Percentiles rank a stretch among this genome's conserved stretches.
Evolutionary conservation across 1,140 invertebrate genomes (phyloP).

Genomic region (Ridgeia piscesae): DNA sequence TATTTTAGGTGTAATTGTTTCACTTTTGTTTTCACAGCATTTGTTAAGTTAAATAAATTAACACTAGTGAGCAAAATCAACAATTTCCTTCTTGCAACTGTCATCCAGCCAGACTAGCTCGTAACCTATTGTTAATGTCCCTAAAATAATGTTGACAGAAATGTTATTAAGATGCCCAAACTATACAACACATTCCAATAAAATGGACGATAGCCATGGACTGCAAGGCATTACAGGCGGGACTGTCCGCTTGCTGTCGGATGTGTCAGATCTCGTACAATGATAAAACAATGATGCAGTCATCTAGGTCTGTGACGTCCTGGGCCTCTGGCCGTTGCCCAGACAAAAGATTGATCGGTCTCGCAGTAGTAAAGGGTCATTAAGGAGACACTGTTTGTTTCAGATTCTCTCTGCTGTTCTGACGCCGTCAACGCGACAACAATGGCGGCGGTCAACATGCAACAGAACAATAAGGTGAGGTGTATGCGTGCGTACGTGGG

Average conservation of each 20-base stretch:
- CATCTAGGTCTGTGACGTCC: not conserved
- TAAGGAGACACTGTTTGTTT: not conserved
- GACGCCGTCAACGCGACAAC: not conserved
- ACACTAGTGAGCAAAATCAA: not conserved
- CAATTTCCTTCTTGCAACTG: not conserved
- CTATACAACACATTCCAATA: not conserved
- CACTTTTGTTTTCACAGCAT: not conserved
- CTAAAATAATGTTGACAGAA: not conserved
- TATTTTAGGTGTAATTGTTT: not conserved
- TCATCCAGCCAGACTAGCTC: not conserved
- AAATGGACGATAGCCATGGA: not conserved
- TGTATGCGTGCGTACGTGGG: not conserved
- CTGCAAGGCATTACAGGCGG: not conserved
- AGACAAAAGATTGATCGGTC: not conserved
- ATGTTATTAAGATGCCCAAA: not conserved
- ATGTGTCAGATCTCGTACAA: not conserved
- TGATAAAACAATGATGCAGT: not conserved
- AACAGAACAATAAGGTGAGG: not conserved
- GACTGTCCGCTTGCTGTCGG: not conserved
- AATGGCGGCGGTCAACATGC: not conserved
- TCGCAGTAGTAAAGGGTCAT: not conserved
- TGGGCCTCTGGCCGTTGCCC: not conserved
- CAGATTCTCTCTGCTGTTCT: not conserved
- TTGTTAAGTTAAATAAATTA: not conserved
- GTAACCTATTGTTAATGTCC: not conserved